Evolutionary conservation across 2,888 invertebrate genomes (phyloP), one percentile per base, ranked within the genome.

Genomic region (Plagodis dolabraria): DNA sequence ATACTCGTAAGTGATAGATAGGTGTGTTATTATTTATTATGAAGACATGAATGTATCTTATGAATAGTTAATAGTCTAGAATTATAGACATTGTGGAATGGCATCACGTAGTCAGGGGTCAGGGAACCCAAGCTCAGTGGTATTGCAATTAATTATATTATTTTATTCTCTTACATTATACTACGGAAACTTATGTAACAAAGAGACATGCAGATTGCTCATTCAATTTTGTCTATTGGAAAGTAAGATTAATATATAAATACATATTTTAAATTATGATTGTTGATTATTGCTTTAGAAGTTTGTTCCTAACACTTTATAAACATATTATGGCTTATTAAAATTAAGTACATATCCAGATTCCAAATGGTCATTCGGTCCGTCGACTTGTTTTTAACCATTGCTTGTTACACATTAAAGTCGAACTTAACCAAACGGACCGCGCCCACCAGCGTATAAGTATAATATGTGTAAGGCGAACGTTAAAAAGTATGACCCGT

Each of bases 401-500:
- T 65, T 50, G 67, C 67, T 54, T 59, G 64, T 65, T 59, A 53
- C 64, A 68, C 48, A 69, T 71, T 75, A 71, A 71, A 67, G 64
- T 71, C 65, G 67, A 75, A 68, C 69, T 67, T 74, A 72, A 72
- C 68, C 74, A 74, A 71, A 69, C 71, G 76, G 68, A 84, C 89
- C 91, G 87, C 92, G 87, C 92, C 91, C 88, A 87, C 82, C 43
- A 48, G 47, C 62, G 73, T 74, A 70, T 70, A 63, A 11, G 54
- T 65, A 62, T 56, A 60, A 64, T 63, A 60, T 65, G 55, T 60
- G 60, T 72, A 76, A 79, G 81, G 92, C 90, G 92, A 92, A 89
- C 83, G 92, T 88, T 81, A 89, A 92, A 91, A 92, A 89, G 82
- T 87, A 77, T 85, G 86, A 89, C 92, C 88, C 83, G 92, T 86